Evolutionary conservation across 2,888 invertebrate species (phyloP).

Genomic region (Limnephilus auricula): DNA sequence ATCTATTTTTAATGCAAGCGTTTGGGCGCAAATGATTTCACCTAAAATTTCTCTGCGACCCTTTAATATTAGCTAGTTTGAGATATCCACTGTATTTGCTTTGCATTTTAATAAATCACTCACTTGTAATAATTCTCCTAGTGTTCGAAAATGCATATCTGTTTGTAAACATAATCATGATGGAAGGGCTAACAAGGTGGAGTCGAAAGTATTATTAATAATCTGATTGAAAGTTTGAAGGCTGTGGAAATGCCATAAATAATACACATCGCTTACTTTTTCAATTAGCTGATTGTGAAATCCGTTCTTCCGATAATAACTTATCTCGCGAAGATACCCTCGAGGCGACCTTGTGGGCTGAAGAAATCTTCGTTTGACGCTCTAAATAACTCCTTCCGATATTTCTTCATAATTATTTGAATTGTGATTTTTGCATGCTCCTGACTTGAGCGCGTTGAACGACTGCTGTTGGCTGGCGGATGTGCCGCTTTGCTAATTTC

Average conservation of each 20-base stretch:
- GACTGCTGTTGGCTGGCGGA: slow-evolving; percentile 27
- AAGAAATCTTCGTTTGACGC: slow-evolving; percentile 33
- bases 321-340: background rate
- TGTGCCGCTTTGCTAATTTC: slow-evolving; percentile 17
- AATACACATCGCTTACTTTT: background rate
- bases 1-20: background rate
- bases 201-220: background rate
- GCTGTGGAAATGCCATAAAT: background rate
- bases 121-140: too few relatives aligned
- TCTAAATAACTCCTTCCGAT: slow-evolving; percentile 42
- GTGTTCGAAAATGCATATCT: background rate
- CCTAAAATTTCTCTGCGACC: background rate
- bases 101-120: background rate
- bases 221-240: background rate
- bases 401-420: slow-evolving; percentile 26
- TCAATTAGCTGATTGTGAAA: background rate
- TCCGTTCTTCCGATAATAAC: background rate
- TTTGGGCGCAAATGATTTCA: background rate
- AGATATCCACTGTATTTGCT: background rate
- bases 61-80: background rate
- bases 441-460: background rate
- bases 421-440: slow-evolving; percentile 28
- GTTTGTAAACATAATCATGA: background rate
- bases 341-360: slow-evolving; percentile 29
- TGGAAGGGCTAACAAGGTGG: background rate